Evolutionary conservation across 2,113 vertebrate species (phyloP), one percentile per base, ranked within the genome.

Genomic region (Cynocephalus volans): DNA sequence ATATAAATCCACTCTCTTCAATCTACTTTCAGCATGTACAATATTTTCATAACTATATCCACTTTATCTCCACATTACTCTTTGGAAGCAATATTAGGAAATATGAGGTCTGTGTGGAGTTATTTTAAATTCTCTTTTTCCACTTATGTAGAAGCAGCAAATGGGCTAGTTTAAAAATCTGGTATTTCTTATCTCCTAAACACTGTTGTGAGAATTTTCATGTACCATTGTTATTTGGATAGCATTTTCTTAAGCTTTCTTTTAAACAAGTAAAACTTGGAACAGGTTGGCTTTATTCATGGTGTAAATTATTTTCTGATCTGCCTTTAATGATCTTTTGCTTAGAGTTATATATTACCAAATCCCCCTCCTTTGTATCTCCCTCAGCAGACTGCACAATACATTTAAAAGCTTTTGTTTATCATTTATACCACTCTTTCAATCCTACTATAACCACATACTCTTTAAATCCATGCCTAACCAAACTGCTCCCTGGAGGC

Each of bases 11-110:
- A 93, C 58, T 97, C 92, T 81, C 41, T 85, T 81, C 77, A 82
- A 83, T 96, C 92, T 93, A 79, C 76, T 95, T 95, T 96, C 82
- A 88, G 26, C 45, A 24, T 87, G 64, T 96, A 41, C 50, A 56
- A 83, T 75, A 86, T 97, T 95, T 91, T 96, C 26, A 73, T 86
- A 95, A 95, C 67, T 69, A 7, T 83, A 83, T 69, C 50, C 54
- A 90, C 73, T 98, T 96, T 95, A 97, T 97, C 91, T 97, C 93
- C 60, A 45, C 73, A 79, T 92, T 96, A 91, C 45, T 96, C 85
- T 92, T 58, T 79, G 70, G 33, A 56, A 95, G 60, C 90, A 73
- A 95, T 89, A 85, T 82, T 88, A 94, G 73, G 67, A 97, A 97
- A 90, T 95, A 92, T 83, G 72, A 86, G 36, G 79, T 93, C 36